Evolutionary conservation across 2,888 invertebrate genomes (phyloP), one percentile per base, ranked within the genome.

Genomic region (Petrophora chlorosata): DNA sequence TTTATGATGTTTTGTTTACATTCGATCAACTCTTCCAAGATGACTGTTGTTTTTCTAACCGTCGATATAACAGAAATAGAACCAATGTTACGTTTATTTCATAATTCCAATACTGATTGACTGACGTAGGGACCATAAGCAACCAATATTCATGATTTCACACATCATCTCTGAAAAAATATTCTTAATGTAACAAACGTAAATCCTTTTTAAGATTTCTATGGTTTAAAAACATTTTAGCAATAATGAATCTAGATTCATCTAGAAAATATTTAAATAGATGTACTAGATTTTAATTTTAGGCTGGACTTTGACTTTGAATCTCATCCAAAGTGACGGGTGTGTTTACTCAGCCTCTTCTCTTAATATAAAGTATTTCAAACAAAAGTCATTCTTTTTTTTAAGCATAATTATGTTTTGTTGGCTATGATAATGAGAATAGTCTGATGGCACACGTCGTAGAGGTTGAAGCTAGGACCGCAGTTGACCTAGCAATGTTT

Each of bases 191-290:
- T 30, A 35, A 9, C 19, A 22, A 30, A 40, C 22, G n/a, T n/a
- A n/a, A n/a, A n/a, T n/a, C n/a, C n/a, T n/a, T n/a, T n/a, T n/a
- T n/a, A n/a, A n/a, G n/a, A n/a, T n/a, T n/a, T n/a, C n/a, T n/a
- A n/a, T n/a, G n/a, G n/a, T n/a, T 1, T 13, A 8, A 34, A 17
- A 33, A 34, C 26, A 19, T 42, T 34, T 19, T 23, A 16, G n/a
- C 28, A 38, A 38, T 38, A 25, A 26, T 29, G n/a, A 9, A n/a
- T 19, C 7, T 12, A 2, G 7, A 10, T 34, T 8, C 28, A n/a
- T 43, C 81, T 63, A 33, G 58, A 77, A 79, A 81, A 61, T 54
- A 67, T 75, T 60, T 61, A 74, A 80, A 79, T 77, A 81, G 72
- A 54, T 65, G 73, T 59, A 72, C 75, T 75, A 74, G 67, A 73